Evolutionary conservation across 2,888 invertebrate species (phyloP), one percentile per base, ranked within the genome.

Genomic region (Macrosoma leucophasiata): DNA sequence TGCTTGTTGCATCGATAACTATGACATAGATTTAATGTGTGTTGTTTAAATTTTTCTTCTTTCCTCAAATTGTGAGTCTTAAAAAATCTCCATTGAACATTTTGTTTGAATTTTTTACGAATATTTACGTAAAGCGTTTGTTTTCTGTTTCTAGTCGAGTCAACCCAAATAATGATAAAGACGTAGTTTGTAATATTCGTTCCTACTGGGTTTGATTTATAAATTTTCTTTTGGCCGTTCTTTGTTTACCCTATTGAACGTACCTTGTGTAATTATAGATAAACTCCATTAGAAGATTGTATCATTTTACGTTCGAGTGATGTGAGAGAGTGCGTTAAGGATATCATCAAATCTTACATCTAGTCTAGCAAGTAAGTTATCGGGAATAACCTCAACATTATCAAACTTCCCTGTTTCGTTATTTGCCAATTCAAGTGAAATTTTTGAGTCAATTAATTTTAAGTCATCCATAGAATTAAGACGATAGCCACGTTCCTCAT

Each of bases 371-470:
- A 52, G 46, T 74, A 76, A 71, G 69, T 58, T 61, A 35, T 24
- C 51, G 46, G 39, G 48, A 55, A 60, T 62, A 60, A 53, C 52
- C 54, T 55, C 38, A 29, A 43, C 43, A 33, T 36, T 29, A 21
- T 42, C 35, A 29, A 31, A 31, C 22, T 23, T 43, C 38, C 46
- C 46, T 33, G 44, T 62, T 55, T 52, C 49, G 45, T 64, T 58
- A 42, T 67, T 62, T 64, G 68, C 74, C 73, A 72, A 74, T 63
- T 60, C 56, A 52, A 58, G 59, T 58, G 54, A 65, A 61, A 53
- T 54, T 65, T 73, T 69, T 60, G 60, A 72, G 81, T 82, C 81
- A 82, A 82, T 82, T 82, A 82, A 70, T 75, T 82, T 81, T 76
- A 81, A 79, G 82, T 81, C 81, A 82, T 78, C 69, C 64, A 72